Evolutionary conservation across 1,140 invertebrate genomes (phyloP).

Genomic region (Macrobrachium nipponense): DNA sequence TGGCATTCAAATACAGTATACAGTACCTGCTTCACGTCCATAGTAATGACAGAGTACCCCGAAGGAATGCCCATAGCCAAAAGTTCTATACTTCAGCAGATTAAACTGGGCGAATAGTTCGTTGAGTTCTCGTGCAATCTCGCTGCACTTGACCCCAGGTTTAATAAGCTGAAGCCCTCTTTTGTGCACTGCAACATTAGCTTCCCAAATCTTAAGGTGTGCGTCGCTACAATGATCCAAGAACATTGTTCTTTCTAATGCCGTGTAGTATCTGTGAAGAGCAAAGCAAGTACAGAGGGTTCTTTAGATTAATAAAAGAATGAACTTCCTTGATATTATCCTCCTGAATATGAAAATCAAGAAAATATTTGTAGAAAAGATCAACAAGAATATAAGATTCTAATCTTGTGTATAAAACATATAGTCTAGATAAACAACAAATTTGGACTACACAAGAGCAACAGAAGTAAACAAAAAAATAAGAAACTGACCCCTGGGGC

Average conservation of each 20-base stretch:
- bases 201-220: slow-evolving; percentile 53
- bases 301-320: too few species aligned
- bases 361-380: too few species aligned
- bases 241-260: slow-evolving; percentile 45
- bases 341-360: too few species aligned
- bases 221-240: slow-evolving; percentile 48
- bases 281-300: not conserved
- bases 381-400: too few species aligned
- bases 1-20: too few species aligned
- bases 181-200: slow-evolving; percentile 48
- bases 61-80: slow-evolving; percentile 55
- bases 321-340: too few species aligned
- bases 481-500: slow-evolving; percentile 36
- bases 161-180: slow-evolving; percentile 39
- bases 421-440: too few species aligned
- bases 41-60: slow-evolving; percentile 46
- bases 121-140: slow-evolving; percentile 48
- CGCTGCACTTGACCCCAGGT: slow-evolving; percentile 34
- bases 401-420: too few species aligned
- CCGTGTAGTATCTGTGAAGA: slow-evolving; percentile 39
- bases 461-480: not conserved
- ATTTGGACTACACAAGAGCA: not conserved
- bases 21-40: slow-evolving; percentile 42
- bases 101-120: slow-evolving; percentile 39
- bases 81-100: slow-evolving; percentile 39